Base-by-base conservation (phyloP, 2,888 invertebrate genomes). In the Pecten maximus region DNA sequence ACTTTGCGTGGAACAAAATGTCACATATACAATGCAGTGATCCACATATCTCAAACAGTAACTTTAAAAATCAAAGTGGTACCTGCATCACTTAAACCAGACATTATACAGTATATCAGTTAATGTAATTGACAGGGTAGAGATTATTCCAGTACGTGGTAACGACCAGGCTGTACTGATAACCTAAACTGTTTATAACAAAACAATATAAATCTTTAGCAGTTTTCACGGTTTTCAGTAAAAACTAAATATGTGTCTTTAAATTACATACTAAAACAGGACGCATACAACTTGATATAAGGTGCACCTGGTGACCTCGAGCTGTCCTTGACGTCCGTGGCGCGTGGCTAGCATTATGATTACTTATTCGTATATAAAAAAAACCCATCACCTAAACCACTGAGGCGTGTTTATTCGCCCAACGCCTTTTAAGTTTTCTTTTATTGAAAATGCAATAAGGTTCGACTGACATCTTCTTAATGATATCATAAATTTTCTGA, bases 401-500 rank as follows among this genome's bases (percentile, higher is more conserved):
- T 74, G 74, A 74, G 35, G 74, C 74, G 74, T 35, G 74, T 2
- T 3, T 35, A 74, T 28, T 74, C 28, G 2, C 74, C 3, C 74
- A 74, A 74, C 74, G 35, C 74, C 74, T 74, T 74, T 74, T 74
- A 74, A 28, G 12, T 74, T 28, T 74, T 74, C 74, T 74, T 74
- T 74, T 74, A 74, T 74, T 74, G 54, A 74, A 74, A 74, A 74
- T 74, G 74, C 28, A 74, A 35, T 74, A 74, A 74, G 74, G 74
- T 28, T 23, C 12, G 4, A 35, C 74, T 74, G 74, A 74, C 74
- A 3, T 74, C 35, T 28, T 74, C 74, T 74, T 35, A 74, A 74
- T 74, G 74, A 74, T 74, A 74, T 74, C 74, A 74, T 74, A 74
- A 74, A 74, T 74, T 74, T 74, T 74, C 28, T 28, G 74, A 74